Conservation (phyloP, 1,140 invertebrate species). For the Drosophila kanapiae region DNA sequence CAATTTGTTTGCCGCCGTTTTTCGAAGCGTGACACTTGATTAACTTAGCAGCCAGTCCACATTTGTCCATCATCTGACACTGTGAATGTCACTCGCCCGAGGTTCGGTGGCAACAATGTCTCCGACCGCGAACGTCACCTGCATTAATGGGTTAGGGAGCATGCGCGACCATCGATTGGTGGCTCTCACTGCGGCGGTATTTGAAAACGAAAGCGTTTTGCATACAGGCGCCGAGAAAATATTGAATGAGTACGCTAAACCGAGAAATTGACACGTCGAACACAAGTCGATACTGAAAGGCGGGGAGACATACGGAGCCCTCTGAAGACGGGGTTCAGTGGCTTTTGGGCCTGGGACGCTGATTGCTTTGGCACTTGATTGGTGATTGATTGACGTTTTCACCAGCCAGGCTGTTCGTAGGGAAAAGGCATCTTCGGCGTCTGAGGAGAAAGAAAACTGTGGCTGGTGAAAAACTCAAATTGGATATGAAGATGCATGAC, state of each 20-base stretch:
- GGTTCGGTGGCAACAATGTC: slow-evolving; percentile 43
- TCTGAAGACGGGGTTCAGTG: slow-evolving; percentile 52
- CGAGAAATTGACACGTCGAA: slow-evolving; percentile 71
- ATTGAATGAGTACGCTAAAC: slow-evolving; percentile 50
- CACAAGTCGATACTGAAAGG: slow-evolving; percentile 19
- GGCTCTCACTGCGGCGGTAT: slow-evolving; percentile 15
- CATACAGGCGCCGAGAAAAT: slow-evolving; percentile 45
- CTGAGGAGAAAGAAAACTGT: slow-evolving; percentile 38
- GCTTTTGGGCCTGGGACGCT: slow-evolving; percentile 44
- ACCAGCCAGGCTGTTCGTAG: slow-evolving; percentile 52
- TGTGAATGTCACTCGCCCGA: slow-evolving; percentile 38
- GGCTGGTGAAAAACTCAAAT: slow-evolving; percentile 38
- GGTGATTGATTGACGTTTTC: slow-evolving; percentile 81
- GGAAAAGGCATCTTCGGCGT: slow-evolving; percentile 55
- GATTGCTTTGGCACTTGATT: slow-evolving; percentile 59
- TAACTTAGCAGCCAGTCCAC: slow-evolving; percentile 32
- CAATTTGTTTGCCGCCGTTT: slow-evolving; percentile 9
- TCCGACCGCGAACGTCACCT: slow-evolving; percentile 17
- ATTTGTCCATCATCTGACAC: slow-evolving; percentile 55
- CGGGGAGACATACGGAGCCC: slow-evolving; percentile 41
- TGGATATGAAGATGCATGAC: slow-evolving; percentile 26
- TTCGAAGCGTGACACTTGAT: slow-evolving; percentile 11
- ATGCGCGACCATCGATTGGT: slow-evolving; percentile 48
- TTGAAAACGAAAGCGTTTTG: slow-evolving; percentile 75
- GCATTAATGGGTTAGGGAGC: slow-evolving; percentile 42